Evolutionary conservation across 2,888 invertebrate genomes (phyloP).

Genomic region (Mythimna ferrago): DNA sequence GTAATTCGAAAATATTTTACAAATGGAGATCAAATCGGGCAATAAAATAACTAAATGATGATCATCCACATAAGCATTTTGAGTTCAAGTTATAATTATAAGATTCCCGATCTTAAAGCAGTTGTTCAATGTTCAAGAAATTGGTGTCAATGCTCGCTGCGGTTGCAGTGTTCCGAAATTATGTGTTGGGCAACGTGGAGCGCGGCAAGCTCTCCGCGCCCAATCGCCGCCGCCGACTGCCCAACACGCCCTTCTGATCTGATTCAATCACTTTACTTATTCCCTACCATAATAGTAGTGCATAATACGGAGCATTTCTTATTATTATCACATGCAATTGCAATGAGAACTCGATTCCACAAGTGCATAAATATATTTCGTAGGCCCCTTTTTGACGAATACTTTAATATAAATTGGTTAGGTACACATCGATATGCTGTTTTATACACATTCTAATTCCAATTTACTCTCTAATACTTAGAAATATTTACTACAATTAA

Average conservation of each 20-base stretch:
- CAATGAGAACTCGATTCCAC: conserved; percentile 11
- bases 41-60: conserved; percentile 55
- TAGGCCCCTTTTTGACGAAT: background rate
- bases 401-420: background rate
- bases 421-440: background rate
- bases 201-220: conserved; percentile 70
- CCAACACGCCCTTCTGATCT: conserved; percentile 81
- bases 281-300: conserved; percentile 56
- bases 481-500: conserved; percentile 7
- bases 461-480: conserved; percentile 6
- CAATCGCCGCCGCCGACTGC: conserved; percentile 70
- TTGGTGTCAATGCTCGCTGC: conserved; percentile 90
- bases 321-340: conserved; percentile 18
- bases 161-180: conserved; percentile 89
- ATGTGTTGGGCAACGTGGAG: conserved; percentile 85
- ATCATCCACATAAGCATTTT: conserved; percentile 49
- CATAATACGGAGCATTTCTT: conserved; percentile 18
- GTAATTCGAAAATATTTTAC: conserved; percentile 13
- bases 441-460: background rate
- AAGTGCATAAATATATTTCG: conserved; percentile 2
- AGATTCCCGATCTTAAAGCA: conserved; percentile 74
- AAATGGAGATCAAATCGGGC: conserved; percentile 14
- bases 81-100: conserved; percentile 63
- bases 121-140: conserved; percentile 84
- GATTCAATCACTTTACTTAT: conserved; percentile 78